phyloP scores from a whole-genome alignment of 2,113 vertebrate genomes.

The Oreochromis tanganicae region DNA sequence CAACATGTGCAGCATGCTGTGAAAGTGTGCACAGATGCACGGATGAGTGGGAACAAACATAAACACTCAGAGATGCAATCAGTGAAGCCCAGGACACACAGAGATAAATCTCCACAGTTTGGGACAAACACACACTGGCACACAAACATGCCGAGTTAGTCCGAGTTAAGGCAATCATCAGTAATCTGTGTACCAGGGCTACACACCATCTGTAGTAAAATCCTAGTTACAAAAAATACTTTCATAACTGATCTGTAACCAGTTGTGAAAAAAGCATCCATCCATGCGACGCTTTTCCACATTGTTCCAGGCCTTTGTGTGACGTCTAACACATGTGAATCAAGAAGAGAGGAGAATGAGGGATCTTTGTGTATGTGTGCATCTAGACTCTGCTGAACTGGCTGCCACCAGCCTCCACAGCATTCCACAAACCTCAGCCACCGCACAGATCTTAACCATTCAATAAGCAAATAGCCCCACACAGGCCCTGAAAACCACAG shows the following conservation, averaged over 20 bases:
- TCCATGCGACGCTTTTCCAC: slow-evolving; percentile 9
- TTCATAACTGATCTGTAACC: slow-evolving; percentile 25
- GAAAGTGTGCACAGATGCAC: not conserved
- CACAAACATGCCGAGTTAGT: slow-evolving; percentile 17
- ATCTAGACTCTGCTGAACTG: slow-evolving; percentile 33
- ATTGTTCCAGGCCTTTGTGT: slow-evolving; percentile 30
- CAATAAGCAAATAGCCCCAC: slow-evolving; percentile 34
- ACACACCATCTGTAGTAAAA: slow-evolving; percentile 30
- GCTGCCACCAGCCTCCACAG: slow-evolving; percentile 21
- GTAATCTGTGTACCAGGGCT: slow-evolving; percentile 35
- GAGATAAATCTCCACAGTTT: slow-evolving; percentile 20
- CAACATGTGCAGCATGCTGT: not conserved
- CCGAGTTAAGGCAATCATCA: slow-evolving; percentile 51
- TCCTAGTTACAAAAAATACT: slow-evolving; percentile 42
- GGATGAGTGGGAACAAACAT: not conserved
- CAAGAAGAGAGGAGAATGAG: slow-evolving; percentile 6
- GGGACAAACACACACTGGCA: slow-evolving; percentile 8
- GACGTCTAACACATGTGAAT: slow-evolving; percentile 32
- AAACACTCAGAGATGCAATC: slow-evolving; percentile 5
- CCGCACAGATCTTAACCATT: slow-evolving; percentile 10
- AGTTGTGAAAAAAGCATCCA: not conserved
- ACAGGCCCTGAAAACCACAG: not conserved
- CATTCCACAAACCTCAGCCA: slow-evolving; percentile 37
- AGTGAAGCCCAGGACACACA: slow-evolving; percentile 13
- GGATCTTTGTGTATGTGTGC: not conserved